A percentile compares a stretch with the other conserved stretches of the same genome.
phyloP scores from a whole-genome alignment of 1,140 invertebrate species.

The Lepidotrigona ventralis region DNA sequence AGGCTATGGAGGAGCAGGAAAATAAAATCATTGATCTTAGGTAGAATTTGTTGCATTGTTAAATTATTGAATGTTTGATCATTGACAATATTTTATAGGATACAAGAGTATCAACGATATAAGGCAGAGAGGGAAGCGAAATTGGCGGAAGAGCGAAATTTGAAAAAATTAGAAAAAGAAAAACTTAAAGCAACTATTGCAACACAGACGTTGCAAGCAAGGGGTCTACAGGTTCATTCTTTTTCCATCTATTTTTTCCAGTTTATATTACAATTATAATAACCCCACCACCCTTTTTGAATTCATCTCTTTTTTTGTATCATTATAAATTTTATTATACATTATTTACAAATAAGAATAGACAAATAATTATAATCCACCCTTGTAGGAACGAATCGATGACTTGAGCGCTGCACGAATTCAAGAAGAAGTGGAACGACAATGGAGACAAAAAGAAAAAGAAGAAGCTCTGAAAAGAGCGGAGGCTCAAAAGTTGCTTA shows the following conservation, averaged over 20 bases:
- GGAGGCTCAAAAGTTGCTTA: conserved; percentile 79
- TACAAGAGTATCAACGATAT: conserved; percentile 82
- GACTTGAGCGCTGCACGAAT: conserved; percentile 80
- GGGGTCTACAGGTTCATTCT: conserved; percentile 71
- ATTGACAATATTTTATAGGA: conserved; percentile 65
- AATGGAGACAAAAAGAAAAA: conserved; percentile 80
- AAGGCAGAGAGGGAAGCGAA: conserved; percentile 82
- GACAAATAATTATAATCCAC: background rate
- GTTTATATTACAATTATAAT: background rate
- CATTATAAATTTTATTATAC: conserved; percentile 14
- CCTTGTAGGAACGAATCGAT: conserved; percentile 77
- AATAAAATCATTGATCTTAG: conserved; percentile 82
- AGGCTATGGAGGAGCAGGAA: conserved; percentile 82
- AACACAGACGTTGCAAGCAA: conserved; percentile 73
- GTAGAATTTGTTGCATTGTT: conserved; percentile 51
- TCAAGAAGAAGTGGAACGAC: conserved; percentile 82
- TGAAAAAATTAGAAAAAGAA: conserved; percentile 77
- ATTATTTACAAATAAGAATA: background rate
- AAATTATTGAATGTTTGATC: background rate
- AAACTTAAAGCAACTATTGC: conserved; percentile 77
- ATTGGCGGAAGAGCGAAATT: conserved; percentile 73
- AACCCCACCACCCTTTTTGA: background rate
- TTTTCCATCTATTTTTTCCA: background rate
- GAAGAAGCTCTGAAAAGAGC: conserved; percentile 78
- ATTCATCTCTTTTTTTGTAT: background rate